Conservation (phyloP, 2,888 invertebrate genomes). For the Meloe dianella region DNA sequence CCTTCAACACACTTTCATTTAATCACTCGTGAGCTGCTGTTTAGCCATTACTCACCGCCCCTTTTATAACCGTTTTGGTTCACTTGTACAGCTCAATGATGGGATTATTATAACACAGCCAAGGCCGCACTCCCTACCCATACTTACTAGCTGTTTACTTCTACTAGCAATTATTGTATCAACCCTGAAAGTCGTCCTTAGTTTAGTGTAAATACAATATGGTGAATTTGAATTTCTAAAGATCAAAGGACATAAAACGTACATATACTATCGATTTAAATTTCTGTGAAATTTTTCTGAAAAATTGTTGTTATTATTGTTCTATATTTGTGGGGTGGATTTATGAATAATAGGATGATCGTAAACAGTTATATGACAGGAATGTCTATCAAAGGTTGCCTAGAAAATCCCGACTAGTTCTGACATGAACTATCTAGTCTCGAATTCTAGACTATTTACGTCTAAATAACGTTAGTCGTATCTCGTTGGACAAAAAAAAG, state of each 20-base stretch:
- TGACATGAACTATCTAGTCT: not conserved
- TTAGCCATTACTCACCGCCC: conserved; percentile 29
- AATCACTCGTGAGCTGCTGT: conserved; percentile 46
- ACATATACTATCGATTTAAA: not conserved
- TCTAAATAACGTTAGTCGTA: not conserved
- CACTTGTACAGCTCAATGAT: conserved; percentile 11
- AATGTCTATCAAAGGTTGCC: not conserved
- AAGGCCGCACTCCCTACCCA: conserved; percentile 22
- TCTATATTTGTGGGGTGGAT: not conserved
- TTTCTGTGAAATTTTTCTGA: conserved; percentile 6
- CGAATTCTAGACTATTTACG: not conserved
- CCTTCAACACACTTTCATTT: conserved; percentile 49
- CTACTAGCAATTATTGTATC: conserved; percentile 24
- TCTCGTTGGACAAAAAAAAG: too few relatives aligned
- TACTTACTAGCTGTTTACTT: conserved; percentile 24
- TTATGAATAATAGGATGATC: not conserved
- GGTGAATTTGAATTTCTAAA: not conserved
- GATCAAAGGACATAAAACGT: not conserved
- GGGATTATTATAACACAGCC: conserved; percentile 28
- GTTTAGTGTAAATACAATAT: not conserved
- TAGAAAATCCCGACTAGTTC: not conserved
- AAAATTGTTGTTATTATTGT: conserved; percentile 1
- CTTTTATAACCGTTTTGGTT: conserved; percentile 20
- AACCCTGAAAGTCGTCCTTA: conserved; percentile 8
- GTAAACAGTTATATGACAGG: not conserved